Evolutionary conservation across 2,888 invertebrate genomes (phyloP).

Genomic region (Tetramorium bicarinatum): DNA sequence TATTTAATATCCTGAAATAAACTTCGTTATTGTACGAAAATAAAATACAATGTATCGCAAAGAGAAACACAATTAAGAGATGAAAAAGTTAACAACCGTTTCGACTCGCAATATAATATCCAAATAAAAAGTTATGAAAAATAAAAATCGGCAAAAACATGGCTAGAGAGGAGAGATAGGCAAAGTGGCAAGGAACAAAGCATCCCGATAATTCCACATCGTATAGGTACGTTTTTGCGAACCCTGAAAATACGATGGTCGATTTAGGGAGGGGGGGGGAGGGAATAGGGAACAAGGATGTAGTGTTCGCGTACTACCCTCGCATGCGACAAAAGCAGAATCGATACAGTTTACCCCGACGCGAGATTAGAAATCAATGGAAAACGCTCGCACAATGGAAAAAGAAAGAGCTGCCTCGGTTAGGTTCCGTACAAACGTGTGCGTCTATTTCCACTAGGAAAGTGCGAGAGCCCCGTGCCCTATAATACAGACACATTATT

Average conservation of each 20-base stretch:
- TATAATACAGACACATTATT: constrained; percentile 63
- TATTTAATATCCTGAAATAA: constrained; percentile 26
- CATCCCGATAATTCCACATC: constrained; percentile 57
- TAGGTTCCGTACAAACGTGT: constrained; percentile 75
- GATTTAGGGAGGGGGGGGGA: constrained; percentile 19
- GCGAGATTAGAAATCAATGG: constrained; percentile 80
- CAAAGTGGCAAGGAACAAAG: constrained; percentile 64
- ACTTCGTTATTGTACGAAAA: not conserved
- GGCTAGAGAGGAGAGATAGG: not conserved
- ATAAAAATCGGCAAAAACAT: not conserved
- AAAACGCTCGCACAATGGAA: constrained; percentile 73
- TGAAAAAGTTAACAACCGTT: constrained; percentile 9
- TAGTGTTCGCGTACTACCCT: constrained; percentile 34
- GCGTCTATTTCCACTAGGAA: constrained; percentile 61
- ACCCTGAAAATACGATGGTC: constrained; percentile 58
- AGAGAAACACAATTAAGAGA: constrained; percentile 18
- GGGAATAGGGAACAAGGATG: not conserved
- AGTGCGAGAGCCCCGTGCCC: constrained; percentile 51
- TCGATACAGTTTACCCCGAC: constrained; percentile 75
- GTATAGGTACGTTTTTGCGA: constrained; percentile 51
- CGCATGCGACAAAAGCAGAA: constrained; percentile 69
- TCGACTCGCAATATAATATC: not conserved
- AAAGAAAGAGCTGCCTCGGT: constrained; percentile 61
- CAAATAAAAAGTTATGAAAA: constrained; percentile 7
- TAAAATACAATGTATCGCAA: constrained; percentile 12